These are phyloP conservation scores for Sebastolobus alascanus DNA, from an alignment of 2,797 vertebrate species.

Conservation along the genomic window DNA sequence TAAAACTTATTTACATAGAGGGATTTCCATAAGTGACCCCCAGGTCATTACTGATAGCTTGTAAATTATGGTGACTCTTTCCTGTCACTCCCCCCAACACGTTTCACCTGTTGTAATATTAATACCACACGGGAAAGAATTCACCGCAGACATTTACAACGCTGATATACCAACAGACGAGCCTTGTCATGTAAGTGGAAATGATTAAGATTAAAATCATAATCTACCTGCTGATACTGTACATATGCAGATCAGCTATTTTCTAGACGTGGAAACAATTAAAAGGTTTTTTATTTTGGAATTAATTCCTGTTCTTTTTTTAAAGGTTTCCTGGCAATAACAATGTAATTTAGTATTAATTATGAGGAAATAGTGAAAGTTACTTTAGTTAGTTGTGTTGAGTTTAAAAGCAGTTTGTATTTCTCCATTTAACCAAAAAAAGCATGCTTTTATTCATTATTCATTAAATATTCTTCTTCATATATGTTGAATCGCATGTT, in stretches of 20 bases:
- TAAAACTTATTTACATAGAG: conserved; percentile 58
- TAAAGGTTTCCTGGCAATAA: background rate
- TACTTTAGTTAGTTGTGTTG: background rate
- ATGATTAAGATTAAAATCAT: conserved; percentile 13
- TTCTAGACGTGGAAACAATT: background rate
- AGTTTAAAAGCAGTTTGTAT: background rate
- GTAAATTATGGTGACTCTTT: conserved; percentile 42
- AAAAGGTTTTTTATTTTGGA: background rate
- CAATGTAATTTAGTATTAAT: background rate
- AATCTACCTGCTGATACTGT: background rate
- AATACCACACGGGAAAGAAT: conserved; percentile 7
- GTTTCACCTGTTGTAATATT: conserved; percentile 44
- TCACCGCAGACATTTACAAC: background rate
- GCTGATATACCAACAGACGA: background rate
- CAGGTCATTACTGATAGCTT: conserved; percentile 47
- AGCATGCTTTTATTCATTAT: background rate
- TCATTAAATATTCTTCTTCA: background rate
- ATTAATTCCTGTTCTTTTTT: background rate
- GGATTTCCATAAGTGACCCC: conserved; percentile 65
- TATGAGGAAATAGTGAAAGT: background rate
- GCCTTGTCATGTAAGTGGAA: background rate
- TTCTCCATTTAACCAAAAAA: too few relatives aligned
- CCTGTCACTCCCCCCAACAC: conserved; percentile 25
- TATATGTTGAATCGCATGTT: background rate
- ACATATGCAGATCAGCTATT: background rate